Percentiles rank a stretch among this genome's conserved stretches.
phyloP scores from a whole-genome alignment of 2,888 invertebrate species.

The Acleris emargana region DNA sequence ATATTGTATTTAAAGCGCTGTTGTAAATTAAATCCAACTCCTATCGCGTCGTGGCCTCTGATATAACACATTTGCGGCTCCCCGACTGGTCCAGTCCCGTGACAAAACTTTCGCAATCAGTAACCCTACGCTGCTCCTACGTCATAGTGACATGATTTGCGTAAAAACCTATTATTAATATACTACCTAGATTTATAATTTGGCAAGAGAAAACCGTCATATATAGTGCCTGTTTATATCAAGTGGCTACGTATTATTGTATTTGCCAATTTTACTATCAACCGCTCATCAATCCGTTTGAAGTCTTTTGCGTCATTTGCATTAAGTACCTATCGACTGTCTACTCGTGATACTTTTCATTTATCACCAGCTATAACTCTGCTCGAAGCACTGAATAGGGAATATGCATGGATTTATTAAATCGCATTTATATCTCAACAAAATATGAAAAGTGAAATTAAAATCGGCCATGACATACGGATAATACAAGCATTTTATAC shows the following conservation, averaged over 20 bases:
- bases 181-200: constrained; percentile 14
- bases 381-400: too few relatives aligned
- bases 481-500: too few relatives aligned
- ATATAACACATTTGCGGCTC: constrained; percentile 6
- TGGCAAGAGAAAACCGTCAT: constrained; percentile 24
- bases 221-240: not conserved
- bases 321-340: constrained; percentile 12
- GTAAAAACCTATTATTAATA: constrained; percentile 23
- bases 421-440: too few relatives aligned
- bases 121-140: constrained; percentile 3
- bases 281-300: constrained; percentile 21
- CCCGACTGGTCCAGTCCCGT: not conserved
- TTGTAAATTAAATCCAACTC: too few relatives aligned
- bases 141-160: constrained; percentile 21
- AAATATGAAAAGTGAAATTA: too few relatives aligned
- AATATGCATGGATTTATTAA: too few relatives aligned
- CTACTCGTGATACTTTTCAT: constrained; percentile 8
- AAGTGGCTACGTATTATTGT: constrained; percentile 17
- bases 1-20: too few relatives aligned
- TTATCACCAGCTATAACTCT: not conserved
- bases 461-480: too few relatives aligned
- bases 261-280: constrained; percentile 23
- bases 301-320: constrained; percentile 25
- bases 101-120: not conserved
- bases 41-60: not conserved